Evolutionary conservation across 1,140 invertebrate genomes (phyloP), one percentile per base, ranked within the genome.

Genomic region (Hyposmocoma kahamanoa): DNA sequence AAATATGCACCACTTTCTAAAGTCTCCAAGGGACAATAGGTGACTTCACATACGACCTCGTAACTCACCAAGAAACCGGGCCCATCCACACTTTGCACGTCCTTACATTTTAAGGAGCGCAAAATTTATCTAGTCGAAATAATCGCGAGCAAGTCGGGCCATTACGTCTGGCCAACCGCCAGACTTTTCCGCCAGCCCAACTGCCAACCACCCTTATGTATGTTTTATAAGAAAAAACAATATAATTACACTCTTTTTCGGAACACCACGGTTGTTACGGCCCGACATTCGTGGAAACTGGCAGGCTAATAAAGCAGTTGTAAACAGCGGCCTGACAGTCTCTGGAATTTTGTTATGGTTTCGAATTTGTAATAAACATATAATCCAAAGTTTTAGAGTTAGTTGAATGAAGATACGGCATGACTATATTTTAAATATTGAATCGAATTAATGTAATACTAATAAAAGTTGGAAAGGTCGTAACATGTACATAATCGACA

Each of bases 111-210:
- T 65, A 62, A 66, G 56, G 50, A 59, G 55, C 53, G 53, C 59
- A 56, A 62, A 65, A 66, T 69, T 69, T 66, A 69, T 69, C 54
- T 69, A 60, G 56, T 54, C 59, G 59, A 65, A 69, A 65, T 69
- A 62, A 65, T 59, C 55, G 57, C 53, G 48, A 57, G 48, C 56
- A 54, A 13, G 18, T 13, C 11, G 15, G 15, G 21, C 19, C 39
- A 22, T 22, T 42, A 9, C 39, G 39, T 9, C 19, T 42, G 39
- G 39, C 20, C 21, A 4, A 8, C 1, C 6, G 39, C 39, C 39
- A 42, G 19, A 6, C 11, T 26, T 13, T 15, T 15, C 32, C 10
- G 32, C 13, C n/a, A 15, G 15, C 8, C 8, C 18, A 36, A 36
- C 32, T 36, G 32, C 32, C 32, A 36, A 36, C 28, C 28, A 30